Percentiles rank a stretch among this genome's conserved stretches.
Conservation (phyloP, 2,797 vertebrate genomes). For the Tapera naevia region DNA sequence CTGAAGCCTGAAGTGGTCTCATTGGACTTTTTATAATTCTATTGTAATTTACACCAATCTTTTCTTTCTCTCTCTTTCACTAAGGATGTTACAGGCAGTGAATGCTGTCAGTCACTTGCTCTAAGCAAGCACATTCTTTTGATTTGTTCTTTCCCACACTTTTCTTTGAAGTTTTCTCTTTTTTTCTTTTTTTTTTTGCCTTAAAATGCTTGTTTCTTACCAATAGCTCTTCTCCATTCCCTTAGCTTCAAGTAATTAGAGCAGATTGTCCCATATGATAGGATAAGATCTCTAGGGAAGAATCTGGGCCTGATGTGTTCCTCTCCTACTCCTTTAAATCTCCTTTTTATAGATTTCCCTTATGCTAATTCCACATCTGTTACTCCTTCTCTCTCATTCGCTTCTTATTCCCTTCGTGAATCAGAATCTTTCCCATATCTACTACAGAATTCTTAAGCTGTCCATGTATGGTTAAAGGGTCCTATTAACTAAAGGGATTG, state of each 20-base stretch:
- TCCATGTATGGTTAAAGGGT: not conserved
- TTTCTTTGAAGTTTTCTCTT: not conserved
- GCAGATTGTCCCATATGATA: not conserved
- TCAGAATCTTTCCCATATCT: constrained; percentile 5
- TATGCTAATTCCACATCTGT: not conserved
- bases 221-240: not conserved
- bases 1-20: not conserved
- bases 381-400: not conserved
- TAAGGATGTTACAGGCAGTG: not conserved
- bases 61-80: not conserved
- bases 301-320: not conserved
- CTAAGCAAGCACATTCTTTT: not conserved
- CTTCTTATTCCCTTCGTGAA: not conserved
- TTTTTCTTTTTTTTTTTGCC: not conserved
- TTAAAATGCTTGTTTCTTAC: not conserved
- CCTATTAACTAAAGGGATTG: constrained; percentile 35
- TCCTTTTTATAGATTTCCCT: not conserved
- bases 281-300: not conserved
- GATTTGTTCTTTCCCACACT: not conserved
- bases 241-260: not conserved
- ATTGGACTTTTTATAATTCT: not conserved
- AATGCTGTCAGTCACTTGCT: not conserved
- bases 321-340: not conserved
- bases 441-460: not conserved
- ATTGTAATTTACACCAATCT: not conserved